A percentile compares a stretch with the other conserved stretches of the same genome.
phyloP scores from a whole-genome alignment of 2,113 vertebrate species.

The Cacatua alba region DNA sequence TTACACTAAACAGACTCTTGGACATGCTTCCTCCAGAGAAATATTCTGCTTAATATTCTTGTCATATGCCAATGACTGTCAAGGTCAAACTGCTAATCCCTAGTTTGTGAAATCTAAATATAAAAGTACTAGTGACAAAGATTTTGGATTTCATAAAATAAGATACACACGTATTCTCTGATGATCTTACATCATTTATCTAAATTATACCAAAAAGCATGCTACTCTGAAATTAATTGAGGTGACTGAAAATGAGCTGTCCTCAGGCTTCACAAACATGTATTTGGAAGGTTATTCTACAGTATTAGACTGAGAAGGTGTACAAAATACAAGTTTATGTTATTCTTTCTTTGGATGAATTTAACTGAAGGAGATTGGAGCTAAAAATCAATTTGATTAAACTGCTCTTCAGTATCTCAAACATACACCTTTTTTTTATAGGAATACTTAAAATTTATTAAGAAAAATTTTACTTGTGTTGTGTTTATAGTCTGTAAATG shows the following conservation, averaged over 20 bases:
- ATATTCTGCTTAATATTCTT: constrained; percentile 2
- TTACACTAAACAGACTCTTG: background rate
- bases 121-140: background rate
- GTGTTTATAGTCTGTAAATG: background rate
- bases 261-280: background rate
- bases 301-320: background rate
- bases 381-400: background rate
- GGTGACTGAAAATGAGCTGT: background rate
- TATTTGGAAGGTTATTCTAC: background rate
- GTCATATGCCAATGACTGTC: background rate
- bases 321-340: background rate
- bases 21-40: background rate
- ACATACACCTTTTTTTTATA: background rate
- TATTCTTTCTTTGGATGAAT: background rate
- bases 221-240: background rate
- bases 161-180: background rate
- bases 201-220: background rate
- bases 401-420: background rate
- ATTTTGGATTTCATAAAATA: background rate
- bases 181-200: background rate
- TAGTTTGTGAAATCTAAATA: background rate
- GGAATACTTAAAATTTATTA: background rate
- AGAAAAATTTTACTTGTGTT: background rate
- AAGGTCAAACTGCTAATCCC: constrained; percentile 18
- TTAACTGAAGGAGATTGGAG: background rate